Percentiles rank a stretch among this genome's conserved stretches.
Evolutionary conservation across 1,140 invertebrate species (phyloP).

Genomic region (Nephotettix cincticeps): DNA sequence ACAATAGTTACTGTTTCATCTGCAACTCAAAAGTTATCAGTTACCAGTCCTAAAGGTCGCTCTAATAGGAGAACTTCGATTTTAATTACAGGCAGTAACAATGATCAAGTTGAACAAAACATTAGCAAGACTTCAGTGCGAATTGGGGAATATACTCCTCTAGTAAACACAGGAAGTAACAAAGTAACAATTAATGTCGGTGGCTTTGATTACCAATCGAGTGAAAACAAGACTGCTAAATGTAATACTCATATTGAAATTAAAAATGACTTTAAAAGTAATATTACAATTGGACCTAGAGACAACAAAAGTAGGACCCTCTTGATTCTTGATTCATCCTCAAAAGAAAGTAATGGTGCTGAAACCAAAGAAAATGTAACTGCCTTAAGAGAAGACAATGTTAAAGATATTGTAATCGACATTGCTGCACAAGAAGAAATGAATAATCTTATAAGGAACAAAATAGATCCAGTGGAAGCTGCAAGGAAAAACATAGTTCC

Average conservation of each 20-base stretch:
- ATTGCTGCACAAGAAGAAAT: constrained; percentile 33
- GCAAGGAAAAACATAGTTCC: constrained; percentile 67
- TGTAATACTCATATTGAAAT: not conserved
- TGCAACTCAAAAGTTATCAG: constrained; percentile 14
- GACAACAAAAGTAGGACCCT: constrained; percentile 46
- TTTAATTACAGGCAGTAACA: constrained; percentile 20
- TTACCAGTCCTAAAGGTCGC: constrained; percentile 16
- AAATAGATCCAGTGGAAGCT: constrained; percentile 64
- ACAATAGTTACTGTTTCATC: constrained; percentile 29
- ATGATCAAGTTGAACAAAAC: not conserved
- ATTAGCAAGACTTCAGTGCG: constrained; percentile 29
- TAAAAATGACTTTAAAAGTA: constrained; percentile 33
- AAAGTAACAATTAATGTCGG: constrained; percentile 44
- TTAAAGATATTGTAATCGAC: constrained; percentile 21
- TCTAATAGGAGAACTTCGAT: constrained; percentile 30
- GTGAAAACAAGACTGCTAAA: constrained; percentile 1
- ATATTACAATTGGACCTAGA: constrained; percentile 48
- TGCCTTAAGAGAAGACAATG: not conserved
- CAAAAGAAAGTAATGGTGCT: not conserved
- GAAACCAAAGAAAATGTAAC: not conserved
- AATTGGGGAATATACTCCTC: constrained; percentile 26
- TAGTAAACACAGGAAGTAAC: constrained; percentile 31
- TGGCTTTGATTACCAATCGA: constrained; percentile 30
- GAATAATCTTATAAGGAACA: constrained; percentile 31
- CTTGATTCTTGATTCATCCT: constrained; percentile 19